Conservation (phyloP, 2,797 vertebrate species). For the Chiroxiphia lanceolata region DNA sequence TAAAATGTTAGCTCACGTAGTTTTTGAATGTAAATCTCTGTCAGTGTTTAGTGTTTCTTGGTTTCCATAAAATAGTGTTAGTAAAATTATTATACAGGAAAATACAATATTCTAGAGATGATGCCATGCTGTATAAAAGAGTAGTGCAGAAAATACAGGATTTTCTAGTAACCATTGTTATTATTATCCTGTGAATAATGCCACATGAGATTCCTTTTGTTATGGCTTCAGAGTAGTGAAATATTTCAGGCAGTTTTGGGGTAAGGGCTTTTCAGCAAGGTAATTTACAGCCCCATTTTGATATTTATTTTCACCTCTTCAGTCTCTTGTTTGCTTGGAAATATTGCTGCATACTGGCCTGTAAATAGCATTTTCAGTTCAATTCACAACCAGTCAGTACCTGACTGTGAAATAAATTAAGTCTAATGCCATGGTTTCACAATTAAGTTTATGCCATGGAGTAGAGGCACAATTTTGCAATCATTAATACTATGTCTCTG, state of each 20-base stretch:
- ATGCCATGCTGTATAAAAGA: background rate
- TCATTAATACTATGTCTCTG: background rate
- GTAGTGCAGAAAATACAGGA: background rate
- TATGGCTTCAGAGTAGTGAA: background rate
- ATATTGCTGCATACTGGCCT: background rate
- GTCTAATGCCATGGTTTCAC: background rate
- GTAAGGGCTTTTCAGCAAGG: background rate
- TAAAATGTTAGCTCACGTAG: background rate
- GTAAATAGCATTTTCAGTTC: slow-evolving; percentile 19
- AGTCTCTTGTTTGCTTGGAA: slow-evolving; percentile 22
- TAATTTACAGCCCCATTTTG: background rate
- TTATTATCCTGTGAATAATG: background rate
- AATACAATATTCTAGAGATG: background rate
- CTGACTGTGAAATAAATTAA: slow-evolving; percentile 27
- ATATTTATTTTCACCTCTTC: background rate
- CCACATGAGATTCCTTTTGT: background rate
- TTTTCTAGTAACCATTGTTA: background rate
- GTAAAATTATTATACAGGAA: background rate
- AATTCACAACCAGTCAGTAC: background rate
- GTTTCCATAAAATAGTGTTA: background rate
- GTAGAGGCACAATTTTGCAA: background rate
- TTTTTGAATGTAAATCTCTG: background rate
- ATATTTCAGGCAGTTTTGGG: background rate
- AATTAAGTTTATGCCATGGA: background rate
- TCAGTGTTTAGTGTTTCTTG: background rate